These are phyloP conservation scores for Aelia acuminata DNA, from an alignment of 2,888 invertebrate species.

Conservation along the genomic window DNA sequence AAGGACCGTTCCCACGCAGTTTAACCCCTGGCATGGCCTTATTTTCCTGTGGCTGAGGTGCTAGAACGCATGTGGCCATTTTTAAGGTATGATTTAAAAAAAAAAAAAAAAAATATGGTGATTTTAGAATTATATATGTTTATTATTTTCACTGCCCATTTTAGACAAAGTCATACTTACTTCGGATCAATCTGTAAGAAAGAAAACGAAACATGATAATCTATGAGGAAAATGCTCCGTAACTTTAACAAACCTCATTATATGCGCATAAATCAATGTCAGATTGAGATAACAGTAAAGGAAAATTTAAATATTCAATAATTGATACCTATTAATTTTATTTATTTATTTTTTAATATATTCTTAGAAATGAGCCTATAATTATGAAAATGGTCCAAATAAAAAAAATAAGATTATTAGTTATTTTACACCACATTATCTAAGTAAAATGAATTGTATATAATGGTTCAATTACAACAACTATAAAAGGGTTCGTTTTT, in stretches of 20 bases:
- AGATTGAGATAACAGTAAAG: background rate
- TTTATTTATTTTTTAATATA: no score
- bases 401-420: no score
- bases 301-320: background rate
- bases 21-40: conserved; percentile 5
- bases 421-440: no score
- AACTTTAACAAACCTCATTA: background rate
- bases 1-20: background rate
- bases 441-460: no score
- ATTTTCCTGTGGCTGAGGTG: background rate
- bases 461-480: no score
- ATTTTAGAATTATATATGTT: no score
- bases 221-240: background rate
- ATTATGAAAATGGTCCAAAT: no score
- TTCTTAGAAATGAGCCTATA: no score
- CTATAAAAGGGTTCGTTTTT: no score
- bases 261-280: background rate
- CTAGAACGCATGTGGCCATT: background rate
- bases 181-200: background rate
- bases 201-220: background rate
- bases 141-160: background rate
- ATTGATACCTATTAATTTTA: no score
- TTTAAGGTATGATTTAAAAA: background rate
- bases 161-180: background rate
- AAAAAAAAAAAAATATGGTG: background rate